phyloP scores from a whole-genome alignment of 37 sponge, comb jelly and placozoan genomes.

The Eunapius fragilis region DNA sequence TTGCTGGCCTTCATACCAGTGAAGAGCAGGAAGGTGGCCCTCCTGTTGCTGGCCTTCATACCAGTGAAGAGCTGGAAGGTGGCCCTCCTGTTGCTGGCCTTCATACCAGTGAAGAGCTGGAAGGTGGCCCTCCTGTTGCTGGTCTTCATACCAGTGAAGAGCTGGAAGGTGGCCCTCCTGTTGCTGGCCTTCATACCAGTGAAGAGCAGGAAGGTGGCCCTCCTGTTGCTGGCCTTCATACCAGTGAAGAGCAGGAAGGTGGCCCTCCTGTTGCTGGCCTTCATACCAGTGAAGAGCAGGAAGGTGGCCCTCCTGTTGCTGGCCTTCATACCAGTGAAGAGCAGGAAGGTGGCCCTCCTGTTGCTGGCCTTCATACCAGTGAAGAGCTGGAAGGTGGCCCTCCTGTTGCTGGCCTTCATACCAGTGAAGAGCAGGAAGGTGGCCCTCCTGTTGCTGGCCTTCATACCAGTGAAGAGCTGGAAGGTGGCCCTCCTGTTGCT shows the following conservation, averaged over 20 bases:
- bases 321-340: slow-evolving; percentile 46
- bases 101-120: slow-evolving; percentile 55
- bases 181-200: slow-evolving; percentile 57
- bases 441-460: slow-evolving; percentile 59
- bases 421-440: slow-evolving; percentile 56
- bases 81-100: slow-evolving; percentile 59
- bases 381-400: slow-evolving; percentile 56
- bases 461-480: slow-evolving; percentile 55
- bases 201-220: slow-evolving; percentile 55
- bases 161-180: slow-evolving; percentile 62
- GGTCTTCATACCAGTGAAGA: slow-evolving; percentile 48
- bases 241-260: slow-evolving; percentile 56
- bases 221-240: slow-evolving; percentile 60
- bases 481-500: slow-evolving; percentile 68
- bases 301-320: slow-evolving; percentile 68
- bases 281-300: slow-evolving; percentile 54
- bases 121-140: slow-evolving; percentile 68
- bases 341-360: slow-evolving; percentile 61
- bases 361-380: slow-evolving; percentile 57
- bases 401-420: slow-evolving; percentile 60
- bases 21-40: slow-evolving; percentile 55
- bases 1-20: slow-evolving; percentile 57
- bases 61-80: slow-evolving; percentile 58
- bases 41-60: slow-evolving; percentile 60
- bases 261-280: slow-evolving; percentile 59